A percentile compares a stretch with the other conserved stretches of the same genome.
phyloP scores from a whole-genome alignment of 2,888 invertebrate species.

The Drosophila dives region DNA sequence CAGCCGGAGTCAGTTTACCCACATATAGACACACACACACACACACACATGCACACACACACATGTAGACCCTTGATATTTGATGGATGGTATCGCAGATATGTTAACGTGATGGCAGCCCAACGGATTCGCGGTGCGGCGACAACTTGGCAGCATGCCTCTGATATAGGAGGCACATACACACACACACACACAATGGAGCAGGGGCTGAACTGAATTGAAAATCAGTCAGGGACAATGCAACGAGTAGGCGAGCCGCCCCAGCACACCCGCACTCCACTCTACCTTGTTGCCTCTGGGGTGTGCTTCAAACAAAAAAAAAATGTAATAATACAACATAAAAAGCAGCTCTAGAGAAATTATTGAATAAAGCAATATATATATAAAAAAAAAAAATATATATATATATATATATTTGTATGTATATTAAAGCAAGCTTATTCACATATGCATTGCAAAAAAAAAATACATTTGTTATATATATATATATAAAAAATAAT shows the following conservation, averaged over 20 bases:
- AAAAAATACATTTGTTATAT: background rate
- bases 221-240: constrained; percentile 27
- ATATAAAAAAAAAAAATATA: no score
- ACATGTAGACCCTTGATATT: constrained; percentile 59
- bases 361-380: constrained; percentile 4
- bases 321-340: background rate
- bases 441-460: background rate
- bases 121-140: constrained; percentile 53
- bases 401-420: background rate
- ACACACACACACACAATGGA: constrained; percentile 31
- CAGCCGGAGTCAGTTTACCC: constrained; percentile 36
- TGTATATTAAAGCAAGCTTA: background rate
- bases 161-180: constrained; percentile 48
- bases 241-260: background rate
- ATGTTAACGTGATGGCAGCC: constrained; percentile 69
- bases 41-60: constrained; percentile 16
- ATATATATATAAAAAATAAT: background rate
- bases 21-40: constrained; percentile 1
- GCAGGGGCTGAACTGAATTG: constrained; percentile 32
- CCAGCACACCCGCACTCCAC: background rate
- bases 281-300: background rate
- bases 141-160: constrained; percentile 42
- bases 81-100: constrained; percentile 78
- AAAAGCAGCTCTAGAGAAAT: constrained; percentile 6
- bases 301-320: constrained; percentile 2